Evolutionary conservation across 1,140 invertebrate species (phyloP), one percentile per base, ranked within the genome.

Genomic region (Acromyrmex heyeri): DNA sequence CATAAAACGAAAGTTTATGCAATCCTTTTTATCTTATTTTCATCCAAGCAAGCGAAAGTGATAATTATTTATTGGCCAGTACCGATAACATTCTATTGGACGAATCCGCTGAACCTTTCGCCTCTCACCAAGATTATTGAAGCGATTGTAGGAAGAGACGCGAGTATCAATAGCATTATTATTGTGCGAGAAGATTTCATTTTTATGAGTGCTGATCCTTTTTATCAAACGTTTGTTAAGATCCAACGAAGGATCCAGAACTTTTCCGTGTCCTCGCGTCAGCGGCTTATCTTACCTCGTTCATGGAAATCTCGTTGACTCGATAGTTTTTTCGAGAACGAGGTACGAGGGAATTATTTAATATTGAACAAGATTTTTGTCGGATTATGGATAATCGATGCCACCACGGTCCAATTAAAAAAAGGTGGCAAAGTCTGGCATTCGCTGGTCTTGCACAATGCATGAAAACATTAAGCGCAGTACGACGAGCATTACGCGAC

Each of bases 71-170:
- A 24, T 24, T 57, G 70, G 44, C 30, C 30, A 34, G 75, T 65
- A 88, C 55, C 30, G 87, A 76, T 72, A 70, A 72, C 48, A 24
- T 55, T 5, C 85, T 73, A 78, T 34, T 61, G 67, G 24, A 67
- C 3, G 10, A 85, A 73, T n/a, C 50, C 44, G n/a, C 48, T 62
- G 18, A 67, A 85, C 30, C 77, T 78, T 61, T 85, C 81, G 55
- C 59, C 48, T 72, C 65, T 72, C 27, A 44, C 16, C 3, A n/a
- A 12, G 27, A 76, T 61, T 70, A 18, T 14, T 5, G 44, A 59
- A 53, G 18, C 44, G 24, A 59, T 72, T 82, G 55, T 61, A 50
- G 24, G 18, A 72, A 82, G 34, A 82, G 24, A 50, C n/a, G 38
- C 53, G 38, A 0, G 7, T 59, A 59, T 44, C 64, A 8, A 16